Evolutionary conservation across 1,140 invertebrate genomes (phyloP).

Genomic region (Bombus fervidus): DNA sequence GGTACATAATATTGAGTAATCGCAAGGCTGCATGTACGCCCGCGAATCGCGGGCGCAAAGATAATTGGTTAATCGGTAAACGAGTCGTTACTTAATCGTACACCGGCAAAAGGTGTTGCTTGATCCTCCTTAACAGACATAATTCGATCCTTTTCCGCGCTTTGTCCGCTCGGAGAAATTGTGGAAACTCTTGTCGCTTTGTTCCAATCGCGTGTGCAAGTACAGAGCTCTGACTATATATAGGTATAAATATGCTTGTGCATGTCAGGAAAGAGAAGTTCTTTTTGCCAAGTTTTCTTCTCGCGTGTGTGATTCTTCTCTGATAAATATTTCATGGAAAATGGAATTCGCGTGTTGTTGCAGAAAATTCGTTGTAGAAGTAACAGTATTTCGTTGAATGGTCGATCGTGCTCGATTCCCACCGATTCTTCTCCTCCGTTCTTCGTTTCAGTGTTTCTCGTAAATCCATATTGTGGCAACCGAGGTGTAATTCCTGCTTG

Average conservation of each 20-base stretch:
- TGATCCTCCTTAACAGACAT: background rate
- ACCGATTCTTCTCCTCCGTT: background rate
- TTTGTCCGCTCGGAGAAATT: constrained; percentile 39
- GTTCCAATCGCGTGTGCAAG: background rate
- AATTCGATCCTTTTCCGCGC: constrained; percentile 4
- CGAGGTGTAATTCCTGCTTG: constrained; percentile 50
- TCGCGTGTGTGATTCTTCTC: background rate
- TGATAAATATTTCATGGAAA: constrained; percentile 6
- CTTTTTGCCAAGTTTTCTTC: background rate
- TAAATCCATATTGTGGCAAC: constrained; percentile 25
- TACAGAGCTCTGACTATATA: background rate
- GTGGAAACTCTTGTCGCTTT: constrained; percentile 23
- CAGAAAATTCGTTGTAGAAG: background rate
- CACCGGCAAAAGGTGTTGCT: background rate
- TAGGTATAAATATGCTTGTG: no score
- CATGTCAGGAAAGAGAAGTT: background rate
- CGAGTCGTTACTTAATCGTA: constrained; percentile 37
- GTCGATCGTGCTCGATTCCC: background rate
- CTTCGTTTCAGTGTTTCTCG: background rate
- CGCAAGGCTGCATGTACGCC: constrained; percentile 31
- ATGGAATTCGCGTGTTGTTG: background rate
- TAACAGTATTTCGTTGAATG: no score
- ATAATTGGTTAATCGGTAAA: constrained; percentile 40
- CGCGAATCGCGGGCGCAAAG: constrained; percentile 40
- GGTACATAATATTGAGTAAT: constrained; percentile 41